A percentile compares a stretch with the other conserved stretches of the same genome.
Conservation (phyloP, 2,113 vertebrate species). For the Apaloderma vittatum region DNA sequence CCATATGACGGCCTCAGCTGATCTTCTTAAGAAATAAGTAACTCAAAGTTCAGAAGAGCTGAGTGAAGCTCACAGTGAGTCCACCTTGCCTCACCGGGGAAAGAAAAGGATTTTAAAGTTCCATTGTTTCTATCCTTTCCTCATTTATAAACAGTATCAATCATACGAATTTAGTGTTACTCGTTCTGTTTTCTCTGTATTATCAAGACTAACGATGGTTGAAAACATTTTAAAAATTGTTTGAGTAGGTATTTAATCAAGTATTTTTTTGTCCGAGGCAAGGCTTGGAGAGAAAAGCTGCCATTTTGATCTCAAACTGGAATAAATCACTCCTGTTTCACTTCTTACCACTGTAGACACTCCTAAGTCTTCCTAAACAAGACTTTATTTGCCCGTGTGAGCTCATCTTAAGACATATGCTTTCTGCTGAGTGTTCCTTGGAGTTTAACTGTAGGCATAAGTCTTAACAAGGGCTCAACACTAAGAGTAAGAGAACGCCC, state of each 20-base stretch:
- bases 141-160: neutral
- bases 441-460: neutral
- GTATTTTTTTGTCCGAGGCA: neutral
- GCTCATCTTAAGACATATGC: neutral
- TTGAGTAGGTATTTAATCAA: neutral
- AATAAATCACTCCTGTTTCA: neutral
- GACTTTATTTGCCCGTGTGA: neutral
- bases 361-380: neutral
- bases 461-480: slow-evolving; percentile 1
- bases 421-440: neutral
- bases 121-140: neutral
- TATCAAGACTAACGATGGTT: neutral
- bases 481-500: neutral
- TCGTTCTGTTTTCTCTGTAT: neutral
- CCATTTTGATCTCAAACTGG: neutral
- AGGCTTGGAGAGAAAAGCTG: neutral
- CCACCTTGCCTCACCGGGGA: neutral
- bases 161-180: neutral
- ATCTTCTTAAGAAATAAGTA: neutral
- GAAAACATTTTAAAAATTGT: neutral
- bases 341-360: neutral
- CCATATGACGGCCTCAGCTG: neutral
- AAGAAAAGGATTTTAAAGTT: neutral
- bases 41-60: neutral
- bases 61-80: neutral